Conservation (phyloP, 1,140 invertebrate species). For the Vanessa tameamea region DNA sequence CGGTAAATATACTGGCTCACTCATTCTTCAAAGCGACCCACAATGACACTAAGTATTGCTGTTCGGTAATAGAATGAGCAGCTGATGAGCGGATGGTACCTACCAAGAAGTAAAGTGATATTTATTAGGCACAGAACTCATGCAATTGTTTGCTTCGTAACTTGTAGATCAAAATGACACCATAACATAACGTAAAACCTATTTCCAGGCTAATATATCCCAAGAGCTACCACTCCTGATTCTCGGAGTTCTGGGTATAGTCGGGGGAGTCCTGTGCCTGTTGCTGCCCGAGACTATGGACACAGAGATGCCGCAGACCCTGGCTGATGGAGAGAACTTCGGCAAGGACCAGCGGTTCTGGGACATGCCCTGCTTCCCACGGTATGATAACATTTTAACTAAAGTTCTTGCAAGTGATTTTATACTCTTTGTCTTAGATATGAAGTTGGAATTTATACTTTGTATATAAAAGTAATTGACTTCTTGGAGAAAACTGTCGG, state of each 20-base stretch:
- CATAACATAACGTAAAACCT: no score
- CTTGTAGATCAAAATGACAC: no score
- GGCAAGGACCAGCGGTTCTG: conserved; percentile 89
- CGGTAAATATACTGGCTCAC: no score
- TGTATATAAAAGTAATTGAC: no score
- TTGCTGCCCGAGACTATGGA: conserved; percentile 92
- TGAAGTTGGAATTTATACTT: no score
- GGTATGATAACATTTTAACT: conserved; percentile 63
- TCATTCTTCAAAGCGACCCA: no score
- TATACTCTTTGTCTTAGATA: no score
- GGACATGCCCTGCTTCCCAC: conserved; percentile 88
- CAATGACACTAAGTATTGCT: no score
- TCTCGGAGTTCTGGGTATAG: conserved; percentile 86
- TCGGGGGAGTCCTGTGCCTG: conserved; percentile 86
- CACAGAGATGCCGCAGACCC: conserved; percentile 90
- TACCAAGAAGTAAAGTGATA: not conserved
- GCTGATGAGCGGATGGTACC: not conserved
- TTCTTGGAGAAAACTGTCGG: no score
- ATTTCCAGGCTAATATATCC: conserved; percentile 83
- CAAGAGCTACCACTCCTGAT: conserved; percentile 87
- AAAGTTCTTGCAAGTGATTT: not conserved
- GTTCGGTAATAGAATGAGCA: no score
- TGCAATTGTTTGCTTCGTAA: no score
- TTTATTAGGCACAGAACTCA: no score
- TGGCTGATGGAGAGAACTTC: conserved; percentile 92